phyloP scores from a whole-genome alignment of 2,113 vertebrate genomes.

The Rattus rattus region DNA sequence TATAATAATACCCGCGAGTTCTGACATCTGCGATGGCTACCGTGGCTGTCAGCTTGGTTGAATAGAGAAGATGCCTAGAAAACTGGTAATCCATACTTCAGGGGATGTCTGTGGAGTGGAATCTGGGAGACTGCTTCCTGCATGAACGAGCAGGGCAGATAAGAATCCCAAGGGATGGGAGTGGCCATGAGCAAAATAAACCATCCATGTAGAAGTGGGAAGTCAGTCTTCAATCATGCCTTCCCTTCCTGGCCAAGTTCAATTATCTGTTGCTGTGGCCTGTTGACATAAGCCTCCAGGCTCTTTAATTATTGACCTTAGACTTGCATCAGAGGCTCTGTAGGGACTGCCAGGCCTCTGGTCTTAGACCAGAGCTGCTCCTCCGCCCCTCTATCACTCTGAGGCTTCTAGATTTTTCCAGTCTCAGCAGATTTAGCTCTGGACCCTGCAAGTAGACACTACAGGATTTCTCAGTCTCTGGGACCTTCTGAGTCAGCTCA shows the following conservation, averaged over 20 bases:
- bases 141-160: background rate
- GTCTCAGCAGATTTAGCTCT: background rate
- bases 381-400: background rate
- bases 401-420: background rate
- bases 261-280: background rate
- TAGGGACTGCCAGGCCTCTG: background rate
- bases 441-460: rapidly evolving
- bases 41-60: background rate
- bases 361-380: background rate
- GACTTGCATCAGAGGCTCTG: no score
- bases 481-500: background rate
- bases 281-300: no score
- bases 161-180: background rate
- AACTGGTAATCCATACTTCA: background rate
- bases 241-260: background rate
- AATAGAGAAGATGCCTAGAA: background rate
- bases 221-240: background rate
- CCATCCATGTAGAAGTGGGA: background rate
- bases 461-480: background rate
- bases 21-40: background rate
- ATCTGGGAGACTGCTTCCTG: background rate
- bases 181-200: background rate
- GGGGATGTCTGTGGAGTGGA: background rate
- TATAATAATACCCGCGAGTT: background rate
- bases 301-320: background rate